These are phyloP conservation scores for Sinonovacula constricta DNA, from an alignment of 1,140 invertebrate genomes.

Conservation along the genomic window DNA sequence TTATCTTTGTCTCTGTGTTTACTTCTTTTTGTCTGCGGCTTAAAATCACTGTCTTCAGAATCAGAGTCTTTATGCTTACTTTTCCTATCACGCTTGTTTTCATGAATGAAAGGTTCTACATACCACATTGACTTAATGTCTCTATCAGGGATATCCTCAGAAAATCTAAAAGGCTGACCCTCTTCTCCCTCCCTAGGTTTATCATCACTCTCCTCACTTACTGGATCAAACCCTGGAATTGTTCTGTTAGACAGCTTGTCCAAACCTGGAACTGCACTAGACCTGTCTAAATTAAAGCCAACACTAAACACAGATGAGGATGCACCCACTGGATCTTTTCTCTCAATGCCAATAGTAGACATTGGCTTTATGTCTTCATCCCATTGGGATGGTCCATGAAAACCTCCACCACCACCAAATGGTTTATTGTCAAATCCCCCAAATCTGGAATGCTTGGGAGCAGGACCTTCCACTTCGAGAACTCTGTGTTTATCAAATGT, in stretches of 20 bases:
- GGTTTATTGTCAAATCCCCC: neutral
- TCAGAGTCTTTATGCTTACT: neutral
- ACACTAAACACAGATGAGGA: neutral
- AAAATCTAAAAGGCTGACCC: neutral
- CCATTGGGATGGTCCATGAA: neutral
- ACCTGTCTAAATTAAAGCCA: neutral
- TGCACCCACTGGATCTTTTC: neutral
- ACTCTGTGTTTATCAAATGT: neutral
- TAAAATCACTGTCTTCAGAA: neutral
- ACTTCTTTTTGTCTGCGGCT: neutral
- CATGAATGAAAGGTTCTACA: neutral
- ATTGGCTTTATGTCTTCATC: neutral
- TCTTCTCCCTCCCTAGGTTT: neutral
- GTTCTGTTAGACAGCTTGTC: neutral
- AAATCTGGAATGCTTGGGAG: neutral
- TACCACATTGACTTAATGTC: neutral
- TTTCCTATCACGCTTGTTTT: neutral
- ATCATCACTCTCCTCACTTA: neutral
- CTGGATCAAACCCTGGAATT: neutral
- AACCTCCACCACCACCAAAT: too few species aligned
- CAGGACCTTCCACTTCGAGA: neutral
- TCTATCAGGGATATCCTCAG: neutral
- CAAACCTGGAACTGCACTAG: neutral
- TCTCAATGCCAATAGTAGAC: too few species aligned
- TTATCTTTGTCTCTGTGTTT: conserved; percentile 7